Base-by-base conservation (phyloP, 2,113 vertebrate genomes). In the Epinephelus cyanopodus region DNA sequence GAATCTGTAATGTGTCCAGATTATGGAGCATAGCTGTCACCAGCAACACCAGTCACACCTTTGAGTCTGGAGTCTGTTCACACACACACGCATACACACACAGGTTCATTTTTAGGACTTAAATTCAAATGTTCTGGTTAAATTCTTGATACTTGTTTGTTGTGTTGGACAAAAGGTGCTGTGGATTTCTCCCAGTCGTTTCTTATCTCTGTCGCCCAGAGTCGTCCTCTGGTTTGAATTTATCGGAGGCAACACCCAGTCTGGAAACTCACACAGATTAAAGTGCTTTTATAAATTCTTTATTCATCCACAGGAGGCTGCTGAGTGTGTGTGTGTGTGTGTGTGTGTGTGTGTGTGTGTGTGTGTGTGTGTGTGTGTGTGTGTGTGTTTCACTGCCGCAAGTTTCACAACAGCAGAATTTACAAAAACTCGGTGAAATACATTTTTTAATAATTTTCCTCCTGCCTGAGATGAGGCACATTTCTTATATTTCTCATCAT, bases 221-320 rank as follows among this genome's bases (percentile, higher is more conserved):
- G 67, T 45, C 13, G 5, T 73, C 48, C 63, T 74, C 76, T 62
- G 70, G 75, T 69, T 48, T 19, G 50, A 73, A 50, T 18, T 82
- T 85, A 85, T 88, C 82, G 58, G 69, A 4, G 82, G 17, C 45
- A 21, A 79, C 86, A 71, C 86, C 82, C 86, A 42, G 86, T 85
- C 74, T 88, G 86, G 65, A 78, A 74, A 85, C 76, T 62, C 79
- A 77, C 78, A 61, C 63, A 60, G 50, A 81, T 58, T 69, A 48
- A 63, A 84, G 63, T 0, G 62, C 27, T 61, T 65, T 73, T 23
- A 48, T 61, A 33, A 75, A 56, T 0, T 18, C 50, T 54, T 54
- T 54, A 54, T 54, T 54, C 21, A 3, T 54, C 21, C 19, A 19
- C 52, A 21, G 19, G 52, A 54, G 17, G 52, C 17, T 52, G 53